Conservation (phyloP, 2,113 vertebrate species). For the Empidonax alnorum region DNA sequence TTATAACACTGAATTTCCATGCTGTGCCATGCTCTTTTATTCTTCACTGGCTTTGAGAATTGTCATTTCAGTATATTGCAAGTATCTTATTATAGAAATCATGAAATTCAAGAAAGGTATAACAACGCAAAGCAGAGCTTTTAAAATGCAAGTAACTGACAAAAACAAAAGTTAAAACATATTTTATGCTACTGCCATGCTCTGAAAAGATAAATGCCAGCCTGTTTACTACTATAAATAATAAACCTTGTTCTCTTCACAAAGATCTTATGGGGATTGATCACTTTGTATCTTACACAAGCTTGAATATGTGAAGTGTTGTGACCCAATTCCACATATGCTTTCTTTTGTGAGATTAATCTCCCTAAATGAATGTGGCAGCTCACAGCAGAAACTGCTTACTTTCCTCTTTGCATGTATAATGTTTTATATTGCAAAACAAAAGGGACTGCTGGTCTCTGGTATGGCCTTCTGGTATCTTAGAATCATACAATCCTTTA, state of each 20-base stretch:
- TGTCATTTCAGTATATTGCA: neutral
- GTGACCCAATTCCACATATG: conserved; percentile 21
- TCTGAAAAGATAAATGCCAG: conserved; percentile 2
- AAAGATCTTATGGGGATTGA: neutral
- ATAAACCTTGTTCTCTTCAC: conserved; percentile 16
- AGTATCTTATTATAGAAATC: neutral
- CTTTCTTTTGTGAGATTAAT: conserved; percentile 3
- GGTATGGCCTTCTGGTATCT: neutral
- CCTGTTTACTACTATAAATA: conserved; percentile 20
- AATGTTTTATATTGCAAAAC: neutral
- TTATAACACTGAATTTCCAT: neutral
- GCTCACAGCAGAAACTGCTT: neutral
- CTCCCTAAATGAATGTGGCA: conserved; percentile 12
- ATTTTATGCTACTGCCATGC: neutral
- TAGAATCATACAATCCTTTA: neutral
- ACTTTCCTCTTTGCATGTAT: neutral
- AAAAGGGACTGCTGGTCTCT: neutral
- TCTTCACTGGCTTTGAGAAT: neutral
- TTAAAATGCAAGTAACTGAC: conserved; percentile 4
- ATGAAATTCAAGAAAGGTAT: neutral
- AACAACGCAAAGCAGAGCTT: neutral
- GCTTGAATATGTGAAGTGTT: neutral
- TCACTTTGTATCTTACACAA: neutral
- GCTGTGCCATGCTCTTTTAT: neutral
- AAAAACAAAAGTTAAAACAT: neutral